Evolutionary conservation across 2,797 vertebrate species (phyloP), one percentile per base, ranked within the genome.

Genomic region (Propithecus deckenii): DNA sequence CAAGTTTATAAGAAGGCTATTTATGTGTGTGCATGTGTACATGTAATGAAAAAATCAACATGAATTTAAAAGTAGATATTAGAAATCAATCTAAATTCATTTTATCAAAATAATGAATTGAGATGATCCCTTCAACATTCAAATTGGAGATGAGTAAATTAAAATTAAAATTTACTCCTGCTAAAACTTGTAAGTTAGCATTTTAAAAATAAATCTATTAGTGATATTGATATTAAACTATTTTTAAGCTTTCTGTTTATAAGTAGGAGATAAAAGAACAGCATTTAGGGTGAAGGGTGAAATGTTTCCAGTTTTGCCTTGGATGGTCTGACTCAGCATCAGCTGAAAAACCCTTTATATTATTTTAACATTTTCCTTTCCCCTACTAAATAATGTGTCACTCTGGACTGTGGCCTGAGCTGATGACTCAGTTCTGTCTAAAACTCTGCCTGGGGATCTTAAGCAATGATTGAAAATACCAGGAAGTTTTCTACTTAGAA

Each of bases 351-450:
- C 81, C 11, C 9, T 35, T 43, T 71, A 41, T 18, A 55, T 90
- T 84, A 71, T 91, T 94, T 97, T 81, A 92, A 94, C 48, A 90
- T 96, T 97, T 95, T 97, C 76, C 92, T 93, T 97, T 90, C 89
- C 74, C 50, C 55, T 94, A 52, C 86, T 80, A 81, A 96, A 74
- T 81, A 84, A 91, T 92, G 91, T 96, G 89, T 96, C 86, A 94
- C 71, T 94, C 67, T 93, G 67, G 59, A n/a, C 57, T 87, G n/a
- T 78, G 88, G 30, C 87, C 80, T 50, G 38, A 80, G 38, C 43
- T 48, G 61, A 30, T 98, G 96, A 96, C 91, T 97, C 91, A 89
- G 30, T 89, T 96, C 67, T 94, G 50, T 63, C 78, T 28, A 57
- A 61, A 46, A 72, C 48, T 32, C 41, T 72, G 63, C 38, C 78